A percentile compares a stretch with the other conserved stretches of the same genome.
Conservation (phyloP, 1,140 invertebrate species). For the Leptinotarsa lineolata region DNA sequence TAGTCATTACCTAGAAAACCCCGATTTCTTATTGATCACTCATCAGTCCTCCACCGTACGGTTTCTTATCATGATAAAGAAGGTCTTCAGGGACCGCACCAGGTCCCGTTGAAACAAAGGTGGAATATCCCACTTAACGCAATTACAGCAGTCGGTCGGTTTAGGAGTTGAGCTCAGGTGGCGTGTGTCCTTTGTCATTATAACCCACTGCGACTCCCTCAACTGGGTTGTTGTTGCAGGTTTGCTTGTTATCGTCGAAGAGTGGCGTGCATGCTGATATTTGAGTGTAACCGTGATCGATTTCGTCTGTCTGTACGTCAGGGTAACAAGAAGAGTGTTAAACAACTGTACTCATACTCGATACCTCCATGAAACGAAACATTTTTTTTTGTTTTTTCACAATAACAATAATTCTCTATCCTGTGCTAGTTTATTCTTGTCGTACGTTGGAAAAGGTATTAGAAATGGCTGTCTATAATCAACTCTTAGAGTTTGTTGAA, state of each 20-base stretch:
- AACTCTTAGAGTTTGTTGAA: no score
- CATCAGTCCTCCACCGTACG: background rate
- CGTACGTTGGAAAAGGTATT: no score
- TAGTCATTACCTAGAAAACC: background rate
- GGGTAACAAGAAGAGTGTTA: background rate
- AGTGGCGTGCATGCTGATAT: background rate
- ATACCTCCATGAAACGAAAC: background rate
- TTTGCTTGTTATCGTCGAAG: background rate
- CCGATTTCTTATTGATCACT: background rate
- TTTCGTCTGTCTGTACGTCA: background rate
- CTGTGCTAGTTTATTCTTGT: no score
- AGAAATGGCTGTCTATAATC: no score
- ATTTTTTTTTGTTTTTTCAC: background rate
- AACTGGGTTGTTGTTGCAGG: background rate
- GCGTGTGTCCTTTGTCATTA: constrained; percentile 17
- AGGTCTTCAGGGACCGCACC: background rate
- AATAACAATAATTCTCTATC: background rate
- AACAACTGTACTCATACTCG: background rate
- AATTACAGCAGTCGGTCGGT: background rate
- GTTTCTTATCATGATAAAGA: background rate
- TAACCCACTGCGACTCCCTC: constrained; percentile 13
- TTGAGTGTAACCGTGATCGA: background rate
- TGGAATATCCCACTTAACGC: constrained; percentile 5
- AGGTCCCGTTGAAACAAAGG: background rate
- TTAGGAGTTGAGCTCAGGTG: background rate